phyloP scores from a whole-genome alignment of 2,888 invertebrate genomes.

The Parapristionchus giblindavisi region DNA sequence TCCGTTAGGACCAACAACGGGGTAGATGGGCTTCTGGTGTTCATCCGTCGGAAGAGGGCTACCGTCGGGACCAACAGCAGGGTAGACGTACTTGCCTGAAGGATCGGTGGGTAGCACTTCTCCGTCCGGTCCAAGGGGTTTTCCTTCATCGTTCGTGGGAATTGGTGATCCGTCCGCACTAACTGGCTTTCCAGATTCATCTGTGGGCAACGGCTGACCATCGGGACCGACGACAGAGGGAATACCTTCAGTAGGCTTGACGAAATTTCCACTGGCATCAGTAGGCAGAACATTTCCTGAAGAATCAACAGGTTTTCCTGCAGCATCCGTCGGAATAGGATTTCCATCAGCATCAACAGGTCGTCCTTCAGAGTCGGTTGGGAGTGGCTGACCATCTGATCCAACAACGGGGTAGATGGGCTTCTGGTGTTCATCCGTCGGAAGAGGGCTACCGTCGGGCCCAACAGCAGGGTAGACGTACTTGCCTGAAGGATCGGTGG shows the following conservation, averaged over 20 bases:
- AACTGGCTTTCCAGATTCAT: slow-evolving; percentile 43
- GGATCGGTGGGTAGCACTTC: slow-evolving; percentile 48
- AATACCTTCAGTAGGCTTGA: slow-evolving; percentile 22
- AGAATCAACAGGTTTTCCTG: slow-evolving; percentile 47
- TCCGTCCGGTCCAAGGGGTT: slow-evolving; percentile 38
- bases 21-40: slow-evolving; percentile 37
- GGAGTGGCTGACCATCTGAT: slow-evolving; percentile 49
- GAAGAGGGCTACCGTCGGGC: slow-evolving; percentile 46
- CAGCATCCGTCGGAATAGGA: slow-evolving; percentile 43
- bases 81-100: slow-evolving; percentile 40
- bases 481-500: slow-evolving; percentile 56
- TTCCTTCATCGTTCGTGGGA: slow-evolving; percentile 38
- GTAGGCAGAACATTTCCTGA: slow-evolving; percentile 51
- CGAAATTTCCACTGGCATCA: slow-evolving; percentile 38
- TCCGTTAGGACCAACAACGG: slow-evolving; percentile 39
- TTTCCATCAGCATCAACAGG: slow-evolving; percentile 48
- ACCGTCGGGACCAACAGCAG: slow-evolving; percentile 36
- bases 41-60: slow-evolving; percentile 33
- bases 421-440: slow-evolving; percentile 48
- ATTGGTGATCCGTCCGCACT: slow-evolving; percentile 40
- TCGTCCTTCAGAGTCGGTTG: slow-evolving; percentile 46
- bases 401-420: slow-evolving; percentile 50
- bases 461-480: slow-evolving; percentile 63
- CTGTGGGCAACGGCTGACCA: slow-evolving; percentile 48
- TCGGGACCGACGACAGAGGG: slow-evolving; percentile 38